Base-by-base conservation (phyloP, 2,888 invertebrate genomes). In the Cryptops parisi region DNA sequence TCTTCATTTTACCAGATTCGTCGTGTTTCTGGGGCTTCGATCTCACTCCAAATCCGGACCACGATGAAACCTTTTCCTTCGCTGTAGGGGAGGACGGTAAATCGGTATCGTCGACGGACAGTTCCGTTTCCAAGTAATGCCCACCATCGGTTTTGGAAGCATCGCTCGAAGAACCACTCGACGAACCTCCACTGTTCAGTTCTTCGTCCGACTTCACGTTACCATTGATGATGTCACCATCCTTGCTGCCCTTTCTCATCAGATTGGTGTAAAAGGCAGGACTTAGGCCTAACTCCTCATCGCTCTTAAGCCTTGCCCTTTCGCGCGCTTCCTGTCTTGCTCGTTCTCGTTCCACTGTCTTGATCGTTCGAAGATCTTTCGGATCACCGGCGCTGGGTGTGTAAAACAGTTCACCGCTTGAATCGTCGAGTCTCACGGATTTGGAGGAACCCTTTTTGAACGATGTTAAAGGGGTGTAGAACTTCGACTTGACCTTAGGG, bases 271-370 rank as follows among this genome's bases (percentile, higher is more conserved):
- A 62, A 53, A 63, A 61, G 3, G 60, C 57, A 3, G 61, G 61
- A 53, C 62, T 63, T 2, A 68, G 55, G 1, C 82, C 81, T 23
- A 84, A 67, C 63, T 84, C 82, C 58, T 81, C 79, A 64, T 84
- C 83, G 54, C 80, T 81, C 66, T 79, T 79, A 23, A 81, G 67
- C 46, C 79, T 73, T 6, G 81, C 80, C 47, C 80, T 72, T 21
- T 78, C 78, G 53, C 82, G 69, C 1, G 78, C 76, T 23, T 78
- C 78, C 57, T 78, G 77, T 23, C 70, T 40, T 57, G 77, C 76
- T 55, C 78, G 77, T 47, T 79, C 70, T 64, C 78, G 55, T 15
- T 63, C 63, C 9, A 58, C 62, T 6, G 60, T 58, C 9, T 59
- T 52, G 47, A 60, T 61, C 59, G 52, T 61, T 55, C 58, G 54